Evolutionary conservation across 2,797 vertebrate genomes (phyloP).

Genomic region (Meda fulgida): DNA sequence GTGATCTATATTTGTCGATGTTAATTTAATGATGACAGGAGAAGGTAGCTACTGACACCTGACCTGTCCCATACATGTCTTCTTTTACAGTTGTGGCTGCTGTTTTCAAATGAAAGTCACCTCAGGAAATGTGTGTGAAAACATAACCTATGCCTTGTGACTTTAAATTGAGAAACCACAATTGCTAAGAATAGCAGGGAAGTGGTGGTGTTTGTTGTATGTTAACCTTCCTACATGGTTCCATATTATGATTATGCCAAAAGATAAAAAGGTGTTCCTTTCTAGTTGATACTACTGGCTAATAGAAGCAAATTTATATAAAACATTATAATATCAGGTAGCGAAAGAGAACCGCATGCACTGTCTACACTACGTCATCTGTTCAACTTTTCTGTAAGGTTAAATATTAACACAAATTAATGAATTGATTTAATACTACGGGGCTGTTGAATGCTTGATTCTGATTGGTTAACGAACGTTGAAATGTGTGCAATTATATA

Average conservation of each 20-base stretch:
- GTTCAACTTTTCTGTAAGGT: no score
- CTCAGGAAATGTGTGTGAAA: background rate
- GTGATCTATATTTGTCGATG: background rate
- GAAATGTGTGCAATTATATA: no score
- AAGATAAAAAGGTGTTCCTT: background rate
- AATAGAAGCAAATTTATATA: background rate
- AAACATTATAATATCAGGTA: no score
- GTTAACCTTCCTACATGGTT: background rate
- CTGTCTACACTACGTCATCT: no score
- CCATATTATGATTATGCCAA: background rate
- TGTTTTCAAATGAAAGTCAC: background rate
- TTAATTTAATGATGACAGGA: background rate
- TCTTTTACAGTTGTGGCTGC: background rate
- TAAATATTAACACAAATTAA: no score
- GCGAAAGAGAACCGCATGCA: no score
- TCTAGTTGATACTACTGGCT: background rate
- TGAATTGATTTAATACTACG: no score
- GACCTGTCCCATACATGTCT: background rate
- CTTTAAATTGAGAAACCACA: background rate
- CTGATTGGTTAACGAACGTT: no score
- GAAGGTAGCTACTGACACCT: background rate
- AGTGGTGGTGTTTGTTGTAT: background rate
- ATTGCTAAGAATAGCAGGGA: background rate
- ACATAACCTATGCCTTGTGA: background rate
- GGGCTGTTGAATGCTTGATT: no score